Conservation (phyloP, 64 coral and sea anemone genomes). For the Porites australiensis region DNA sequence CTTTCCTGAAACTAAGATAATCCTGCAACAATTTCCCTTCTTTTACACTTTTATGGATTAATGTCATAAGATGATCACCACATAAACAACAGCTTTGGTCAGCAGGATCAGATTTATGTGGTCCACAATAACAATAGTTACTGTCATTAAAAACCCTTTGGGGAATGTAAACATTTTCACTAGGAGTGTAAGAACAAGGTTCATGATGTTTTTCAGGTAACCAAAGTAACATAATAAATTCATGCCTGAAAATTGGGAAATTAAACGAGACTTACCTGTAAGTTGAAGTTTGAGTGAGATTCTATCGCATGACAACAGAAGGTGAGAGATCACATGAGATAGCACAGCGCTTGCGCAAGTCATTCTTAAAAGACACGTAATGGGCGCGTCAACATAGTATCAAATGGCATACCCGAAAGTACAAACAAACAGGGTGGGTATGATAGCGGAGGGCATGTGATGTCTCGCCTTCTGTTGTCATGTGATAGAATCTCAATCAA, state of each 20-base stretch:
- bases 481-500: no score
- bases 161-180: conserved; percentile 53
- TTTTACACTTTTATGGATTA: not conserved
- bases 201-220: conserved; percentile 47
- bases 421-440: no score
- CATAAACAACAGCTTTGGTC: conserved; percentile 45
- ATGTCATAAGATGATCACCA: conserved; percentile 16
- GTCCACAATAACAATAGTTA: conserved; percentile 51
- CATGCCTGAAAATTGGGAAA: conserved; percentile 60
- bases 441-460: no score
- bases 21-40: conserved; percentile 20
- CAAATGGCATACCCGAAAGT: no score
- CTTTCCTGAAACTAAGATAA: conserved; percentile 3
- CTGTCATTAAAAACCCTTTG: conserved; percentile 61
- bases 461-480: no score
- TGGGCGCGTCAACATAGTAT: no score
- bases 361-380: no score
- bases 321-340: no score
- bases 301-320: no score
- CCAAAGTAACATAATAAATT: conserved; percentile 78
- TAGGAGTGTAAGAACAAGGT: conserved; percentile 42
- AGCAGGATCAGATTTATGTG: conserved; percentile 41
- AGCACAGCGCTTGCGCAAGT: no score
- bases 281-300: no score
- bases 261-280: no score